A percentile compares a stretch with the other conserved stretches of the same genome.
phyloP scores from a whole-genome alignment of 1,140 invertebrate species.

The Paraescarpia echinospica region DNA sequence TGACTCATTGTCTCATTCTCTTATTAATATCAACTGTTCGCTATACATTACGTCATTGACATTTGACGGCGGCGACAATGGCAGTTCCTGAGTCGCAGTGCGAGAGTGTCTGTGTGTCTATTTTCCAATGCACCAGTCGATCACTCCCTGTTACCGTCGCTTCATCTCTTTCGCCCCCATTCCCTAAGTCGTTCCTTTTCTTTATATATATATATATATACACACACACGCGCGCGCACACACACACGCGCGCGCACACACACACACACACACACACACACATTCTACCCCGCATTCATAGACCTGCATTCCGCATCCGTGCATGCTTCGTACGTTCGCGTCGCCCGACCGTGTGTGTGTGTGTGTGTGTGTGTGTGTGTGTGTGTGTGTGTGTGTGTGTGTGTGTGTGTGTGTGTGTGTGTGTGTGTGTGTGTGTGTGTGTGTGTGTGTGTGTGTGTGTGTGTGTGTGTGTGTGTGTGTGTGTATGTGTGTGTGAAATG shows the following conservation, averaged over 20 bases:
- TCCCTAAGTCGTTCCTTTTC: not conserved
- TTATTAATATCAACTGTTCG: not conserved
- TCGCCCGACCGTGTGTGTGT: too few species aligned
- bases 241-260: too few species aligned
- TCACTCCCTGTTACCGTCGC: not conserved
- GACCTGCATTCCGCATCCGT: too few species aligned
- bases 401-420: not conserved
- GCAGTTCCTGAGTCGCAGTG: not conserved
- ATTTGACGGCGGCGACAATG: not conserved
- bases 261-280: too few species aligned
- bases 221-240: too few species aligned
- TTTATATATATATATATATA: too few species aligned
- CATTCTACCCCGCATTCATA: not conserved
- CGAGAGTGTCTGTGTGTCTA: not conserved
- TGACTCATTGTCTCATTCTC: not conserved
- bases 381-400: constrained; percentile 3
- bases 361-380: not conserved
- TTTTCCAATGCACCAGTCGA: not conserved
- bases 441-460: not conserved
- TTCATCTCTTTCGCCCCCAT: not conserved
- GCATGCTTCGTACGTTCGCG: too few species aligned
- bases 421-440: not conserved
- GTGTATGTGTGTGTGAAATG: not conserved
- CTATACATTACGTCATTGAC: not conserved
- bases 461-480: not conserved